A percentile compares a stretch with the other conserved stretches of the same genome.
Conservation (phyloP, 2,888 invertebrate genomes). For the Seira musarum region DNA sequence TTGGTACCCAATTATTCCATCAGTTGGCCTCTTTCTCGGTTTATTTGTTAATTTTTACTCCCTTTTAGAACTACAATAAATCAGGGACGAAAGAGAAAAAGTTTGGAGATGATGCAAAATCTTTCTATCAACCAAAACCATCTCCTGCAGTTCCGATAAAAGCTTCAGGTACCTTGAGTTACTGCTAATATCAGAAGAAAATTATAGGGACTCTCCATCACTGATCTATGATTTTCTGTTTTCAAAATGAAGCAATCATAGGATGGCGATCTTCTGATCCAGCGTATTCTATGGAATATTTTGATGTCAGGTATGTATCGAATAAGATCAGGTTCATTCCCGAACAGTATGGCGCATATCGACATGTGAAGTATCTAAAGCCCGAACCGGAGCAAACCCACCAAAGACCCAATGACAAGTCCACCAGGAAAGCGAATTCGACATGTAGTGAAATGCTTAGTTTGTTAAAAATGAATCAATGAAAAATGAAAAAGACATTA, state of each 20-base stretch:
- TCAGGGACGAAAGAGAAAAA: background rate
- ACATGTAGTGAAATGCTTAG: conserved; percentile 57
- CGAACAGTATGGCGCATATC: conserved; percentile 58
- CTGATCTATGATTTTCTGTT: background rate
- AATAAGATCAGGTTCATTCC: conserved; percentile 58
- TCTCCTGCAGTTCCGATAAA: conserved; percentile 42
- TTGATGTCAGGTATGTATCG: conserved; percentile 27
- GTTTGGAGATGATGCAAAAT: background rate
- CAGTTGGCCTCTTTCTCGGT: too few relatives aligned
- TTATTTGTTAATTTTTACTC: background rate
- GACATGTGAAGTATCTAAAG: conserved; percentile 42
- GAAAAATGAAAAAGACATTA: background rate
- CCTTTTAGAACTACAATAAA: background rate
- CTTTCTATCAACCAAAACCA: conserved; percentile 28
- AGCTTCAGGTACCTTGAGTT: conserved; percentile 50
- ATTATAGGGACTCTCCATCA: background rate
- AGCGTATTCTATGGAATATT: conserved; percentile 53
- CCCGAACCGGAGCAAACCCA: background rate
- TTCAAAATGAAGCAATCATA: conserved; percentile 26
- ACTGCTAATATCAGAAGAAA: background rate
- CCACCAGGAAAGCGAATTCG: conserved; percentile 37
- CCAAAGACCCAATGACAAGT: background rate
- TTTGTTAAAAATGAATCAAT: conserved; percentile 58
- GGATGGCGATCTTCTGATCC: conserved; percentile 58
- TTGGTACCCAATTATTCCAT: too few relatives aligned